Evolutionary conservation across 1,140 invertebrate species (phyloP).

Genomic region (Myzus persicae): DNA sequence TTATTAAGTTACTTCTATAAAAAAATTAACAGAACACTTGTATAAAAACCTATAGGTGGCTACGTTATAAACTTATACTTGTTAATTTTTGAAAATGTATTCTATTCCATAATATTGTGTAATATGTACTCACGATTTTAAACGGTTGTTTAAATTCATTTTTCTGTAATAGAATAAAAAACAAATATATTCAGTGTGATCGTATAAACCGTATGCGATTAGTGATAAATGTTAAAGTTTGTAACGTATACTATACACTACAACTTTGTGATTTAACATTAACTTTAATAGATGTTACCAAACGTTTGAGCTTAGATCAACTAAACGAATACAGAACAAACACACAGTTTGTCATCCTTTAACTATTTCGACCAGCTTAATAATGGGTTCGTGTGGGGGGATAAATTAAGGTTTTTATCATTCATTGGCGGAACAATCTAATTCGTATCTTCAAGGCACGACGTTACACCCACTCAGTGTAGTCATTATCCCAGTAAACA

Average conservation of each 20-base stretch:
- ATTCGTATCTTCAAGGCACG: constrained; percentile 14
- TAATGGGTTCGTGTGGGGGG: constrained; percentile 37
- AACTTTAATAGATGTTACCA: constrained; percentile 24
- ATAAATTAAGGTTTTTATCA: constrained; percentile 58
- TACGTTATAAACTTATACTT: background rate
- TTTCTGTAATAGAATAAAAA: background rate
- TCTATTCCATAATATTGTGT: background rate
- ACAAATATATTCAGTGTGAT: background rate
- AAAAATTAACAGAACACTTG: background rate
- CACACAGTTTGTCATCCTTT: constrained; percentile 23
- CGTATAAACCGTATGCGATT: background rate
- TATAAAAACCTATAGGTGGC: background rate
- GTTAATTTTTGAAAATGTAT: background rate
- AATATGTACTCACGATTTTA: constrained; percentile 4
- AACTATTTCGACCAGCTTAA: constrained; percentile 43
- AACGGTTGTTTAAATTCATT: background rate
- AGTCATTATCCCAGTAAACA: constrained; percentile 2
- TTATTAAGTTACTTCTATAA: background rate
- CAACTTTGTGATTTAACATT: background rate
- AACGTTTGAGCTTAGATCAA: constrained; percentile 25
- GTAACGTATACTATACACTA: background rate
- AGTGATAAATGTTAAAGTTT: background rate
- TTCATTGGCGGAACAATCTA: constrained; percentile 55
- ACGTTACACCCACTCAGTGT: constrained; percentile 48
- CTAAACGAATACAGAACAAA: constrained; percentile 32